Base-by-base conservation (phyloP, 2,888 invertebrate species). In the Cryptus armator region DNA sequence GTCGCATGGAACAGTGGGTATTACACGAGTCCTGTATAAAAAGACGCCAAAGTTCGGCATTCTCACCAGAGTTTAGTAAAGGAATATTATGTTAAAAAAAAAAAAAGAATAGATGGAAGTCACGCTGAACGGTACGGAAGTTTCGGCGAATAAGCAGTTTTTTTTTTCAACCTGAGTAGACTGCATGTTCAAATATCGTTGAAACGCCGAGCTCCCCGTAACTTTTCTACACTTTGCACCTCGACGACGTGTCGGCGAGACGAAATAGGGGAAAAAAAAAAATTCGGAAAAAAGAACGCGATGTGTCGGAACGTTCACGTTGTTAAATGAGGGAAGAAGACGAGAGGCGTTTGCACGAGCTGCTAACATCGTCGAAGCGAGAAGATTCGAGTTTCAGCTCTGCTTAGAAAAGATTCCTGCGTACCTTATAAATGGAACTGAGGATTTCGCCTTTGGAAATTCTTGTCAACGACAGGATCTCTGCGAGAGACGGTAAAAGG, bases 381-480 rank as follows among this genome's bases (percentile, higher is more conserved):
- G 48, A 29, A 72, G 16, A 53, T 62, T 43, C 68, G 44, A 46
- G 74, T 24, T 71, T 70, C 56, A 44, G 37, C 44, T 74, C 59
- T 10, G 24, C 76, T 71, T 24, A 24, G 72, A 48, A 81, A 75
- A 53, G 76, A 59, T 48, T 37, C 19, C 43, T 29, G 43, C 51
- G 48, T 51, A n/a, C 46, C 48, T 43, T 72, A 72, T 78, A 68
- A 74, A 83, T 68, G 62, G 83, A 62, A 78, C 72, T 74, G 78
- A 78, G 56, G 74, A 62, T 53, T 81, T 66, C 72, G 43, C 83
- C 59, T 83, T 83, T 62, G 66, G 16, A 74, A 67, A 78, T 78
- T 72, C 78, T 67, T 83, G 66, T 72, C 83, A 67, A 62, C 66
- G 67, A 68, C 83, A 72, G 32, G 71, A 66, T 82, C 37, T 71